A percentile compares a stretch with the other conserved stretches of the same genome.
Evolutionary conservation across 2,888 invertebrate genomes (phyloP).

Genomic region (Myopa tessellatipennis): DNA sequence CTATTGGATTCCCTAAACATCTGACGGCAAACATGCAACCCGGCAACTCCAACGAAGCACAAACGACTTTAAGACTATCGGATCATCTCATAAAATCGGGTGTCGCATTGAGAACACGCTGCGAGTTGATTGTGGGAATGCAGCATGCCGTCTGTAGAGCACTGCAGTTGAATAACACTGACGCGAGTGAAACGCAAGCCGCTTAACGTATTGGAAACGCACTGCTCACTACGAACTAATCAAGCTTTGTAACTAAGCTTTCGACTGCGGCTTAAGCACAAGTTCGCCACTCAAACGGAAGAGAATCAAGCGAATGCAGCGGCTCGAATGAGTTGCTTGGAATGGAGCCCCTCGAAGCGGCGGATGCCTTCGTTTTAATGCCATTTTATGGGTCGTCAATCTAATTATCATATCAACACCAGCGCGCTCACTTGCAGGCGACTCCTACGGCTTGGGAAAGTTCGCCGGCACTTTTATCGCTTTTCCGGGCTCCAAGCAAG

Average conservation of each 20-base stretch:
- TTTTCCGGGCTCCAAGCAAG: not conserved
- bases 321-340: not conserved
- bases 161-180: too few species aligned
- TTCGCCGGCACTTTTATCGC: not conserved
- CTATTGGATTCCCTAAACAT: too few species aligned
- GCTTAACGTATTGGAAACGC: too few species aligned
- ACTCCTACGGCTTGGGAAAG: not conserved
- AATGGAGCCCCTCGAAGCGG: not conserved
- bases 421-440: not conserved
- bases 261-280: not conserved
- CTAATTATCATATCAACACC: not conserved
- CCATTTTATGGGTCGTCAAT: conserved; percentile 1
- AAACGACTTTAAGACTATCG: too few species aligned
- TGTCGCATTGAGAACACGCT: too few species aligned
- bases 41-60: too few species aligned
- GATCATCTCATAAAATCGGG: too few species aligned
- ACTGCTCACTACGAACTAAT: too few species aligned
- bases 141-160: too few species aligned
- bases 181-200: too few species aligned
- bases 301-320: not conserved
- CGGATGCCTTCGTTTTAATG: conserved; percentile 2
- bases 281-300: not conserved
- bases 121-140: too few species aligned
- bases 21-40: too few species aligned
- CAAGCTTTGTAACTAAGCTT: not conserved